phyloP scores from a whole-genome alignment of 2,797 vertebrate species.

The Coendou prehensilis region DNA sequence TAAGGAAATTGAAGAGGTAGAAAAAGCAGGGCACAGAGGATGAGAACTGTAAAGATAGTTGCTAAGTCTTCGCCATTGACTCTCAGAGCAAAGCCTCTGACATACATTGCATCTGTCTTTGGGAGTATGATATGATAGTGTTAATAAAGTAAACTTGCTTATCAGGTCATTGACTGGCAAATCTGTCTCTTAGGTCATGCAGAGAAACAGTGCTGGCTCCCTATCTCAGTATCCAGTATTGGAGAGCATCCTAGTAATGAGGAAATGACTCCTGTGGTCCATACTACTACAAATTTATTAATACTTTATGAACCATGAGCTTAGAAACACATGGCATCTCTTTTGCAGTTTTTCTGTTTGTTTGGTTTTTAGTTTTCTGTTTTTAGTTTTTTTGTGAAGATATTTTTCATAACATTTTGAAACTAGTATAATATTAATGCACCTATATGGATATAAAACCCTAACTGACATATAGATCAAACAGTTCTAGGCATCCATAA shows the following conservation, averaged over 20 bases:
- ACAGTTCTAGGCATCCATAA: background rate
- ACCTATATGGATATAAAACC: background rate
- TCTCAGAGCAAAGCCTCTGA: background rate
- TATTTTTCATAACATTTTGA: background rate
- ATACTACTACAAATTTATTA: background rate
- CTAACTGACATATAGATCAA: background rate
- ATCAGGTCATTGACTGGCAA: background rate
- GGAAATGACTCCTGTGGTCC: background rate
- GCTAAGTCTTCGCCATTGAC: background rate
- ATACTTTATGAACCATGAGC: background rate
- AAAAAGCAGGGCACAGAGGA: background rate
- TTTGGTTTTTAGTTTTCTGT: background rate
- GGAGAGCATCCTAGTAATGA: background rate
- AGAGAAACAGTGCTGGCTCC: background rate
- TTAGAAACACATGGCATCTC: background rate
- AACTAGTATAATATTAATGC: background rate
- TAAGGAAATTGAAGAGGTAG: background rate
- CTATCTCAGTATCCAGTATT: background rate
- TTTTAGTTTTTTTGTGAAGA: background rate
- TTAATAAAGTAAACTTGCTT: background rate
- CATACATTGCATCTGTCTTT: fast-evolving
- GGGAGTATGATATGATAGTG: background rate
- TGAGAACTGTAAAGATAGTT: background rate
- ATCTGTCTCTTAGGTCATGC: background rate
- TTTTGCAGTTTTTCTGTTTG: background rate